These are phyloP conservation scores for Spilarctia lutea DNA, from an alignment of 2,888 invertebrate genomes.

Conservation along the genomic window DNA sequence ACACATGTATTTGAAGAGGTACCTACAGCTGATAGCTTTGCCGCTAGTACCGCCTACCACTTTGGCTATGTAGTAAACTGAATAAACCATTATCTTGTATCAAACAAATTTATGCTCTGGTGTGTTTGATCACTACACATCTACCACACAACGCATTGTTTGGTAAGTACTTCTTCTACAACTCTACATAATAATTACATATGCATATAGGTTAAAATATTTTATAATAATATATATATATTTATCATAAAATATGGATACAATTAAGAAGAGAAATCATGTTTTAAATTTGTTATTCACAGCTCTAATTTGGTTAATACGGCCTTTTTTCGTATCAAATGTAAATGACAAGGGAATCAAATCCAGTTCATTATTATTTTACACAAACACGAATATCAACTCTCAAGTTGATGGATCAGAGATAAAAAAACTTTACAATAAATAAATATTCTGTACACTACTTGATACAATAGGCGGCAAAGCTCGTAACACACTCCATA, in stretches of 20 bases:
- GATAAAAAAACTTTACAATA: not conserved
- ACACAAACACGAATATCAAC: not conserved
- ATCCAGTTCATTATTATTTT: not conserved
- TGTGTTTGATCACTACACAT: not conserved
- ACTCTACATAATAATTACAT: not conserved
- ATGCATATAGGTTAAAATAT: not conserved
- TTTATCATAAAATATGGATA: not conserved
- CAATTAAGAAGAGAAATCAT: not conserved
- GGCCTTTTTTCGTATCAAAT: not conserved
- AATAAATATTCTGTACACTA: not conserved
- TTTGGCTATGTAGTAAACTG: slow-evolving; percentile 29
- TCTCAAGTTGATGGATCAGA: not conserved
- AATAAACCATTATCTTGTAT: slow-evolving; percentile 33
- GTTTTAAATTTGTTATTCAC: not conserved
- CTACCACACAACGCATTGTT: not conserved
- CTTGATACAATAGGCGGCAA: not conserved
- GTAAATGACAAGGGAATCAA: not conserved
- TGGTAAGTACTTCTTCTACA: not conserved
- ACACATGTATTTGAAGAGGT: slow-evolving; percentile 49
- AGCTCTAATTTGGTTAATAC: not conserved
- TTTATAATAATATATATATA: not conserved
- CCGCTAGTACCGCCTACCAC: slow-evolving; percentile 26
- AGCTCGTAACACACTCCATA: slow-evolving; percentile 4
- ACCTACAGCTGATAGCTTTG: slow-evolving; percentile 39
- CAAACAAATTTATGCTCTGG: slow-evolving; percentile 12